Percentiles rank a stretch among this genome's conserved stretches.
Conservation (phyloP, 30 jellyfish, hydroid and myxozoan species). For the Phacellophora camtschatica region DNA sequence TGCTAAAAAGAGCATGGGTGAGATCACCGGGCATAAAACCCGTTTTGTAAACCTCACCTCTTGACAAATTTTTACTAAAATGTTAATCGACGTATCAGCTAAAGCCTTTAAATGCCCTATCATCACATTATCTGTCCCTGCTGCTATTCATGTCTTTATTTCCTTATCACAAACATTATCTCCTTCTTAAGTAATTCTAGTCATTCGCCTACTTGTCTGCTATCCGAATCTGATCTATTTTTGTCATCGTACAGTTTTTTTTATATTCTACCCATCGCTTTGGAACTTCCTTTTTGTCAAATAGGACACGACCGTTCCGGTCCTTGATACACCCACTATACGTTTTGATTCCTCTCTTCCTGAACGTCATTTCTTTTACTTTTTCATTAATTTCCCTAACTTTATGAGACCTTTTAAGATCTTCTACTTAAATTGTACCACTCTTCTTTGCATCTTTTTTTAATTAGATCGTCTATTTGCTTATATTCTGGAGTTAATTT, state of each 20-base stretch:
- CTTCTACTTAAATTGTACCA: neutral
- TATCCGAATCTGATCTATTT: neutral
- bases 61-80: neutral
- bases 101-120: neutral
- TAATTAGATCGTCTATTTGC: neutral
- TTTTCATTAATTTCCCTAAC: neutral
- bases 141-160: constrained; percentile 3
- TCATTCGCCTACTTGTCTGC: neutral
- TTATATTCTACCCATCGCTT: constrained; percentile 5
- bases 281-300: neutral
- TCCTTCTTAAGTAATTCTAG: neutral
- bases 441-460: neutral
- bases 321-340: neutral
- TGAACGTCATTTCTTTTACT: neutral
- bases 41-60: too few relatives aligned
- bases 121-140: neutral
- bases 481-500: neutral
- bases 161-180: neutral
- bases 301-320: neutral
- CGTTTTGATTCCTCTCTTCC: neutral
- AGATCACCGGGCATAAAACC: too few relatives aligned
- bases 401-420: neutral
- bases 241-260: neutral
- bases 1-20: too few relatives aligned
- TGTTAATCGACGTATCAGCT: neutral